Conservation (phyloP, 2,888 invertebrate genomes). For the Conomelus anceps region DNA sequence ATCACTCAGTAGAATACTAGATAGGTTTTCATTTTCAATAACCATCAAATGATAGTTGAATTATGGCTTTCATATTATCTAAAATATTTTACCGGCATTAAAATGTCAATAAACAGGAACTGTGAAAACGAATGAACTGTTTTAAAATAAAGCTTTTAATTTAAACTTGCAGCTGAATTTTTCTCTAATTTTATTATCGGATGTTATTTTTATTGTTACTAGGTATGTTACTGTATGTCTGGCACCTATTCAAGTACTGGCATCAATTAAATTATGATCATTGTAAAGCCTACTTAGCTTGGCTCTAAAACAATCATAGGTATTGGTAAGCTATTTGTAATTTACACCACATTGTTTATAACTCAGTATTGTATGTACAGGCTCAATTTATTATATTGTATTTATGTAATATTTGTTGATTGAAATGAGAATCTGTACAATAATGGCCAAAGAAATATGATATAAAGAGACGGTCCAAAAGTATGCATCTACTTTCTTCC, state of each 20-base stretch:
- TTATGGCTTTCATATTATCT: too few species aligned
- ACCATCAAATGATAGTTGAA: too few species aligned
- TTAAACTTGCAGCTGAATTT: neutral
- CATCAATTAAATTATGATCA: neutral
- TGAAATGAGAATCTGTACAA: neutral
- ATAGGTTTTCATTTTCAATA: too few species aligned
- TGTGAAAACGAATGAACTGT: too few species aligned
- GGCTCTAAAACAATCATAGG: neutral
- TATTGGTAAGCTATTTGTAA: neutral
- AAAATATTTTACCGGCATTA: too few species aligned
- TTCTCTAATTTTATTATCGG: neutral
- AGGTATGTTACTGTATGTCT: neutral
- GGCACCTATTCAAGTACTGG: neutral
- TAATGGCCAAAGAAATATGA: neutral
- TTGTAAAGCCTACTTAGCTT: neutral
- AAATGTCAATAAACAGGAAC: too few species aligned
- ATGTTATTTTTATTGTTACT: neutral
- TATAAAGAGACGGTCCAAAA: neutral
- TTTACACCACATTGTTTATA: neutral
- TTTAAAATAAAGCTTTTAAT: too few species aligned
- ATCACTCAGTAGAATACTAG: too few species aligned
- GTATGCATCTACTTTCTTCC: neutral
- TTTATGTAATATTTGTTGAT: neutral
- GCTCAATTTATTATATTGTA: neutral
- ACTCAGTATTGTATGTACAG: neutral